A percentile compares a stretch with the other conserved stretches of the same genome.
Conservation (phyloP, 2,888 invertebrate species). For the Rhopalosiphum nymphaeae region DNA sequence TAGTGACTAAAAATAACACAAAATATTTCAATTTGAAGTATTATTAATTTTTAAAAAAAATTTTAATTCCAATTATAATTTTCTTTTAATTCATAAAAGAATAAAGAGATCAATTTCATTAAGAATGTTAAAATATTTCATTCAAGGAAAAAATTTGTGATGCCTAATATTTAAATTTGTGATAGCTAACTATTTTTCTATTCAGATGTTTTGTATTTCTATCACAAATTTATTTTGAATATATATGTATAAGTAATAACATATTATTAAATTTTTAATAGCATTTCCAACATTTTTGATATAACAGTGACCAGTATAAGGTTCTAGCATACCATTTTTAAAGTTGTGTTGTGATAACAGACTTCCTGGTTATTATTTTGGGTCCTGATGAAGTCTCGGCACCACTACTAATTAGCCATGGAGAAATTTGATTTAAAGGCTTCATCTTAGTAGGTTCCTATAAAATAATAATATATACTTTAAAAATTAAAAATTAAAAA, state of each 20-base stretch:
- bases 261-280: constrained; percentile 14
- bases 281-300: neutral
- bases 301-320: neutral
- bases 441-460: constrained; percentile 74
- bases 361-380: constrained; percentile 83
- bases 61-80: constrained; percentile 27
- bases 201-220: neutral
- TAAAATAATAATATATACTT: constrained; percentile 21
- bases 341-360: constrained; percentile 89
- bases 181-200: neutral
- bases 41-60: neutral
- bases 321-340: constrained; percentile 69
- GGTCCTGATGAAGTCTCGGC: constrained; percentile 70
- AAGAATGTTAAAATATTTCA: constrained; percentile 41
- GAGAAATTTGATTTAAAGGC: constrained; percentile 80
- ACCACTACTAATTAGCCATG: constrained; percentile 78
- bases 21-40: neutral
- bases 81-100: constrained; percentile 51
- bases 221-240: constrained; percentile 1
- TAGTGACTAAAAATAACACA: constrained; percentile 6
- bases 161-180: constrained; percentile 7
- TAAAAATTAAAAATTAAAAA: neutral
- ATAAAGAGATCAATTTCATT: constrained; percentile 52
- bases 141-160: constrained; percentile 38
- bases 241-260: constrained; percentile 28